Base-by-base conservation (phyloP, 2,113 vertebrate species). In the Caranx ignobilis region DNA sequence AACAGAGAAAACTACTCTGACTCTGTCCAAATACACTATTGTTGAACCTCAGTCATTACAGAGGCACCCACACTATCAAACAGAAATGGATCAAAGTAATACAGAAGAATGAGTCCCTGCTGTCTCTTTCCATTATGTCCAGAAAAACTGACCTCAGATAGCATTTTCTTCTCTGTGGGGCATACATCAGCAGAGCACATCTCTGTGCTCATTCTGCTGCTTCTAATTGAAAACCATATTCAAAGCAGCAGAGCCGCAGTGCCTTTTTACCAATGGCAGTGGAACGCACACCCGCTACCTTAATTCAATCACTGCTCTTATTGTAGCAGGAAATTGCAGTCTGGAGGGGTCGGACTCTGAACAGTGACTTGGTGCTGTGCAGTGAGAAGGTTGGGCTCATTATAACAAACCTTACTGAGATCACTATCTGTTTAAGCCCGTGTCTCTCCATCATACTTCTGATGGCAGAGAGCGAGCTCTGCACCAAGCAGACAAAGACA, bases 241-340 rank as follows among this genome's bases (percentile, higher is more conserved):
- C 73, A 84, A 87, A 87, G 77, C 67, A 41, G 75, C 43, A 39
- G 65, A 70, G 70, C 35, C 32, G 0, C 10, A 19, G 31, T 66
- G 66, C 50, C 54, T 69, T 77, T 82, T 73, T 55, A 74, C 56
- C 34, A 18, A 41, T 6, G 61, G 57, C 60, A 35, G 61, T 15
- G 57, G 26, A 55, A 81, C 74, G 83, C 74, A 86, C 34, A 71
- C 55, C 34, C 6, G 6, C 37, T 63, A 21, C 59, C 62, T 59
- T 72, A 79, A 85, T 91, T 77, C 87, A 90, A 84, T 82, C 34
- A 6, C 59, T 60, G 78, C 72, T 86, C 48, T 77, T 86, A 82
- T 87, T 92, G 84, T 86, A 66, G 13, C 62, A 41, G 82, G 73
- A 93, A 91, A 92, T 89, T 92, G 86, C 75, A 47, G 60, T 26